Conservation (phyloP, 2,888 invertebrate genomes). For the Caenorhabditis sp. region DNA sequence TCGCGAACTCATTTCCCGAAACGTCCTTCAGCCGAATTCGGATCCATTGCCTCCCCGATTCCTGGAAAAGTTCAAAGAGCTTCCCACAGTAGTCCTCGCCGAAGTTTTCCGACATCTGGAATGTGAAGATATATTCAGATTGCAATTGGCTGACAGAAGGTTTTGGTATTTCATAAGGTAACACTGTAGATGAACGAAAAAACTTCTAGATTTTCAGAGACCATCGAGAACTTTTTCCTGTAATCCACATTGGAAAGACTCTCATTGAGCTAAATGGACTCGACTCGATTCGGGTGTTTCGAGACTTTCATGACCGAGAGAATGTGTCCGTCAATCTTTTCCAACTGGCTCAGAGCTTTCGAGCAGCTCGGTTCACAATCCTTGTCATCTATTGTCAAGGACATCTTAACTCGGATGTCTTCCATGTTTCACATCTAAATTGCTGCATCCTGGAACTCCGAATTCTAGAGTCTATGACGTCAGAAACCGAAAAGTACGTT, state of each 20-base stretch:
- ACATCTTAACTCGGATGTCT: background rate
- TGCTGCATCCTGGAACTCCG: slow-evolving; percentile 1
- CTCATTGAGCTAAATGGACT: background rate
- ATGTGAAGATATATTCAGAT: background rate
- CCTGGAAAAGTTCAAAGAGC: background rate
- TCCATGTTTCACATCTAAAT: background rate
- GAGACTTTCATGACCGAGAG: background rate
- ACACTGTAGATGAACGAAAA: background rate
- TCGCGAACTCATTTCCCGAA: background rate
- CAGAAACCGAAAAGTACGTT: slow-evolving; percentile 18
- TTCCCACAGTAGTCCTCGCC: background rate
- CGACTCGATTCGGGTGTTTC: background rate
- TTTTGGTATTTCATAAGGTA: background rate
- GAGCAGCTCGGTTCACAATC: background rate
- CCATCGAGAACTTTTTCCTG: background rate
- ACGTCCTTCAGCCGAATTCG: background rate
- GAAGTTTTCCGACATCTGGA: background rate
- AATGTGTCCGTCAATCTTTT: background rate
- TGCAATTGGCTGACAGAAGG: background rate
- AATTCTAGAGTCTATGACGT: background rate
- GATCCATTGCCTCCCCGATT: background rate
- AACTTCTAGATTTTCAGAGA: background rate
- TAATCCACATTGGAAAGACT: background rate
- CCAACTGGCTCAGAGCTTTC: background rate
- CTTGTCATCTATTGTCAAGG: background rate